Evolutionary conservation across 1,140 invertebrate genomes (phyloP).

Genomic region (Philotrypesis tridentata): DNA sequence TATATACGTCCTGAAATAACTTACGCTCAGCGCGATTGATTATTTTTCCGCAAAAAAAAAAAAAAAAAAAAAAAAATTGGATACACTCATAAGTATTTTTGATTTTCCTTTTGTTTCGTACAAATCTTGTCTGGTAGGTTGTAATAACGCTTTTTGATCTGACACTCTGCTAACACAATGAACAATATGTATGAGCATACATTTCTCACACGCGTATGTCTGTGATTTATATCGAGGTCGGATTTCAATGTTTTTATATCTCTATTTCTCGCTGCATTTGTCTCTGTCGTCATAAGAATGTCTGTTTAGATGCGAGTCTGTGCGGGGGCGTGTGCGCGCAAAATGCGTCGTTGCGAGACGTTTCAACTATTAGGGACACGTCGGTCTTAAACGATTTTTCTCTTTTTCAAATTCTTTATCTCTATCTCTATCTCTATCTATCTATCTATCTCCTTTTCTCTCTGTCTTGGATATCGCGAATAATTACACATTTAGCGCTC

Average conservation of each 20-base stretch:
- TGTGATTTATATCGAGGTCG: constrained; percentile 43
- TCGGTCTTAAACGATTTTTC: not conserved
- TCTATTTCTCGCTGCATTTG: constrained; percentile 65
- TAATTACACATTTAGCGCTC: not conserved
- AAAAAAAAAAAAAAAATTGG: too few species aligned
- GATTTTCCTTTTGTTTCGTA: constrained; percentile 53
- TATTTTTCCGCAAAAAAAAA: constrained; percentile 44
- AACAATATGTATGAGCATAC: constrained; percentile 54
- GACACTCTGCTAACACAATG: constrained; percentile 68
- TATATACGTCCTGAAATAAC: constrained; percentile 44
- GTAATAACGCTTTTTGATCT: constrained; percentile 67
- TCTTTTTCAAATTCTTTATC: not conserved
- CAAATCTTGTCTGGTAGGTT: constrained; percentile 69
- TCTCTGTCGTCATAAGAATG: constrained; percentile 48
- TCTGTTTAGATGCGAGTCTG: constrained; percentile 29
- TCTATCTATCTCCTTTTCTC: not conserved
- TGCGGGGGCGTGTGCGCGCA: constrained; percentile 14
- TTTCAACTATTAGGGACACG: constrained; percentile 6
- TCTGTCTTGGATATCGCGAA: not conserved
- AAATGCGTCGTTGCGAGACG: constrained; percentile 18
- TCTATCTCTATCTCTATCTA: not conserved
- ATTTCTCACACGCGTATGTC: constrained; percentile 20
- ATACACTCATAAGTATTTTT: constrained; percentile 33
- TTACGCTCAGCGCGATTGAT: constrained; percentile 56
- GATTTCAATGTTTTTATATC: constrained; percentile 65